These are phyloP conservation scores for Sesamia nonagrioides DNA, from an alignment of 1,140 invertebrate genomes.

Conservation along the genomic window DNA sequence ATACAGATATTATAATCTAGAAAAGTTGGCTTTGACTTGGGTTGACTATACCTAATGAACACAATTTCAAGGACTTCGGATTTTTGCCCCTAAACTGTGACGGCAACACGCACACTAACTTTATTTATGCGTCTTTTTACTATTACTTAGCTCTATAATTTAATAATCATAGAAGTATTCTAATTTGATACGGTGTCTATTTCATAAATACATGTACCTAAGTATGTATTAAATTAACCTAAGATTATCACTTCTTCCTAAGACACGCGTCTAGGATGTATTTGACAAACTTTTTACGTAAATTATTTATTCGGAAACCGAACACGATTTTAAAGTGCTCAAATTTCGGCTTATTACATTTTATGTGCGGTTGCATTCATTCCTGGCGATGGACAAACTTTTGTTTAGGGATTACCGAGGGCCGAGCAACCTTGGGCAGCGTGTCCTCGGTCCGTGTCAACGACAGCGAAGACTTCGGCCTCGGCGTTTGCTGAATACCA, in stretches of 20 bases:
- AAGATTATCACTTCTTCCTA: too few relatives aligned
- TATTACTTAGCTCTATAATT: too few relatives aligned
- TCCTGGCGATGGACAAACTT: constrained; percentile 46
- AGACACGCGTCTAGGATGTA: neutral
- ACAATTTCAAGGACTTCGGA: constrained; percentile 11
- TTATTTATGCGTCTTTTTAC: neutral
- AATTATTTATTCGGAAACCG: neutral
- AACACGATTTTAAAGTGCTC: neutral
- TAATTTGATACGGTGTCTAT: too few relatives aligned
- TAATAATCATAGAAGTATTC: too few relatives aligned
- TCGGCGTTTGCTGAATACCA: constrained; percentile 66
- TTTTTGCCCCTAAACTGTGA: neutral
- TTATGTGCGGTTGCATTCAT: constrained; percentile 25
- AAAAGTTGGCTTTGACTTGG: neutral
- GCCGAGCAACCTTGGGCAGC: constrained; percentile 76
- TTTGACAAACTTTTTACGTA: neutral
- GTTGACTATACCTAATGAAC: neutral
- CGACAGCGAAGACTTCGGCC: constrained; percentile 69
- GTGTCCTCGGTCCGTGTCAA: constrained; percentile 81
- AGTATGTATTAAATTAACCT: too few relatives aligned
- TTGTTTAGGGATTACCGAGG: constrained; percentile 51
- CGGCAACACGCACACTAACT: neutral
- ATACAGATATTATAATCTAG: constrained; percentile 1
- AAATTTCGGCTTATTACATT: neutral
- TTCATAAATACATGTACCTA: too few relatives aligned